These are phyloP conservation scores for Tragopan temminckii DNA, from an alignment of 2,797 vertebrate genomes.

Conservation along the genomic window DNA sequence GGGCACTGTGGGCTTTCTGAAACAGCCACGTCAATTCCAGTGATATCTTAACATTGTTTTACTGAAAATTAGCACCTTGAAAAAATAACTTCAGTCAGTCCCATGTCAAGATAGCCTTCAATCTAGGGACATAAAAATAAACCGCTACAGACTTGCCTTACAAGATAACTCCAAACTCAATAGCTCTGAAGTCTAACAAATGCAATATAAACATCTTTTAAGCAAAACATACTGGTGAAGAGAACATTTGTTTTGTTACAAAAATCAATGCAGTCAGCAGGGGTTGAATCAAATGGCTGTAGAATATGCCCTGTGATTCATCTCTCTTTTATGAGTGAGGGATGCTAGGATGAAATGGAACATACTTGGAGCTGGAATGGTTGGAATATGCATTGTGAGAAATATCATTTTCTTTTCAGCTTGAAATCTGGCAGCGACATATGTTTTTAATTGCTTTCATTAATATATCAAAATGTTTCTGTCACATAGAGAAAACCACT, in stretches of 20 bases:
- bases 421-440: not conserved
- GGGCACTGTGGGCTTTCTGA: not conserved
- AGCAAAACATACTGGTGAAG: slow-evolving; percentile 44
- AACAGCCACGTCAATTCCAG: not conserved
- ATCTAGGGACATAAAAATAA: slow-evolving; percentile 47
- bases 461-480: slow-evolving; percentile 32
- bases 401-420: not conserved
- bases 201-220: slow-evolving; percentile 52
- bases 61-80: slow-evolving; percentile 6
- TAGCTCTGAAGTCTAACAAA: slow-evolving; percentile 47
- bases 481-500: not conserved
- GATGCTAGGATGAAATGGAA: slow-evolving; percentile 52
- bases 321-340: slow-evolving; percentile 48
- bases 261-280: slow-evolving; percentile 55
- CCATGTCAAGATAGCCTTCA: slow-evolving; percentile 13
- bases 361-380: slow-evolving; percentile 16
- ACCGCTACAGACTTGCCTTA: slow-evolving; percentile 9
- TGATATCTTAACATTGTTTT: not conserved
- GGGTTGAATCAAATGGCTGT: slow-evolving; percentile 41
- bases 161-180: slow-evolving; percentile 26
- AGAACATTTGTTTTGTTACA: slow-evolving; percentile 52
- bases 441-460: slow-evolving; percentile 31
- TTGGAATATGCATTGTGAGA: slow-evolving; percentile 24
- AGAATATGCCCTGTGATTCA: slow-evolving; percentile 17
- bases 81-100: not conserved